Evolutionary conservation across 2,888 invertebrate genomes (phyloP).

Genomic region (Villa cingulata): DNA sequence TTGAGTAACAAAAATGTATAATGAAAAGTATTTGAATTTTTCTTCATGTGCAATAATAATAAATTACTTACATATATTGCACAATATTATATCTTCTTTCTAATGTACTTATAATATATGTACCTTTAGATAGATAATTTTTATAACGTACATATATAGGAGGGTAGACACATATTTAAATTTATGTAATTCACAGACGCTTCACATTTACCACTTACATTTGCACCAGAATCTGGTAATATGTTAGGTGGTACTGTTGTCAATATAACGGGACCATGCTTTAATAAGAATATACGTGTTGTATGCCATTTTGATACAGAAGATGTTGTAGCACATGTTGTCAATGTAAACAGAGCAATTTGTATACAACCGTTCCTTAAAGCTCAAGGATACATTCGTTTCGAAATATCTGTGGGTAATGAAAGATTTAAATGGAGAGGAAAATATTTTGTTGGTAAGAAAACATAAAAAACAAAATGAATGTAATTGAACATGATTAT

Average conservation of each 20-base stretch:
- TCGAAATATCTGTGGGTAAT: slow-evolving; percentile 73
- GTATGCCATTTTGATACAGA: slow-evolving; percentile 75
- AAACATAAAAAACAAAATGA: neutral
- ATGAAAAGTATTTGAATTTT: too few species aligned
- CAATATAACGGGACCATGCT: slow-evolving; percentile 93
- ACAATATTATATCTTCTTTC: too few species aligned
- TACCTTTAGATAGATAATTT: too few species aligned
- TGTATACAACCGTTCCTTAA: slow-evolving; percentile 79
- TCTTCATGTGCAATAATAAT: too few species aligned
- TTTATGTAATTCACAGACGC: slow-evolving; percentile 54
- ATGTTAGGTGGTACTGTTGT: slow-evolving; percentile 96
- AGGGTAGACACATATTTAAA: too few species aligned
- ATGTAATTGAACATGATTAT: neutral
- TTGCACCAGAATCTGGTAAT: slow-evolving; percentile 90
- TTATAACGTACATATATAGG: too few species aligned
- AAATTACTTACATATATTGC: too few species aligned
- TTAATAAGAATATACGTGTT: slow-evolving; percentile 59
- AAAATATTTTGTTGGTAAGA: slow-evolving; percentile 74
- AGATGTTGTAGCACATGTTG: slow-evolving; percentile 60
- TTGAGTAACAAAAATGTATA: neutral
- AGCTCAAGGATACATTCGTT: slow-evolving; percentile 77
- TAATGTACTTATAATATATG: too few species aligned
- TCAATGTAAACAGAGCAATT: slow-evolving; percentile 69
- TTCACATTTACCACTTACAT: slow-evolving; percentile 65
- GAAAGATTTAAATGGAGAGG: slow-evolving; percentile 81